Evolutionary conservation across 2,888 invertebrate genomes (phyloP), one percentile per base, ranked within the genome.

Genomic region (Mythimna pallens): DNA sequence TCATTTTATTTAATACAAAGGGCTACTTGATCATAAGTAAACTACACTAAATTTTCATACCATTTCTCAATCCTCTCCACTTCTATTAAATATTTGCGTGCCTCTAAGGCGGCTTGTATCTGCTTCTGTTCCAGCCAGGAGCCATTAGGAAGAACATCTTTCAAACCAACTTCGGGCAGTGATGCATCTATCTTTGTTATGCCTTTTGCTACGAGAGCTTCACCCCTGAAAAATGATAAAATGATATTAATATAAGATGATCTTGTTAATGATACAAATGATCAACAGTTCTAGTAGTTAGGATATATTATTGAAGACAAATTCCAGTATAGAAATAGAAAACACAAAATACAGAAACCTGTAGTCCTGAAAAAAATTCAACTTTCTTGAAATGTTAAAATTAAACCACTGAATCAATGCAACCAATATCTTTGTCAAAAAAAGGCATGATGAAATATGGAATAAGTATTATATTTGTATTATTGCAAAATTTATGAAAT

Each of bases 61-160:
- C 91, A 86, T 89, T 97, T 97, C 79, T 97, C 97, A 75, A 97
- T 97, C 82, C 97, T 95, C 85, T 97, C 96, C 3, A 96, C 94
- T 85, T 94, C 96, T 62, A 97, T 89, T 34, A 97, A 87, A 55
- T 94, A 92, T 86, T 96, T 97, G 50, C 96, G 93, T 12, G 95
- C 95, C 74, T 96, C 96, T 55, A 97, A 88, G 14, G 96, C 95
- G 55, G 96, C 94, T 85, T 97, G 96, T 71, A 97, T 93, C 86
- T 97, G 97, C 90, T 97, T 97, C 77, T 96, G 93, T 83, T 97
- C 97, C 17, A 97, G 88, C 97, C 97, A 97, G 0, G 97, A 96
- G 12, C 96, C 95, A 86, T 94, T 96, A 2, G 97, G 97, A 22
- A 92, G 86, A 7, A 97, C 96, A 82, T 97, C 96, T 87, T 97